Percentiles rank a stretch among this genome's conserved stretches.
These are phyloP conservation scores for Trachelus tabidus DNA, from an alignment of 2,888 invertebrate species.

Conservation along the genomic window DNA sequence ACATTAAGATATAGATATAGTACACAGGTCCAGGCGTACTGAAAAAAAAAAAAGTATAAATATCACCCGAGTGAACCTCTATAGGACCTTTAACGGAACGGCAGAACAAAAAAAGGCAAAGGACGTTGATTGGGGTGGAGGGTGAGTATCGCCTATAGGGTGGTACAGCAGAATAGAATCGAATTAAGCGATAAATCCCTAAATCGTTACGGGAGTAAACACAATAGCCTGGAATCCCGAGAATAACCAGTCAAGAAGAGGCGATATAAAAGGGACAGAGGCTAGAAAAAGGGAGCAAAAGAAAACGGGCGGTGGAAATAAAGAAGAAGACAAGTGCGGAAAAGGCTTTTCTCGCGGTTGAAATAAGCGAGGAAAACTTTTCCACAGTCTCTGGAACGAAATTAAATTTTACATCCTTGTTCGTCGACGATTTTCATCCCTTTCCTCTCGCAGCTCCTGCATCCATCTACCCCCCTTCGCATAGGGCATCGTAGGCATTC, in stretches of 20 bases:
- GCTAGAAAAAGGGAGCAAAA: not conserved
- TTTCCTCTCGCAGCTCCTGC: not conserved
- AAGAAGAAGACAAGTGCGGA: not conserved
- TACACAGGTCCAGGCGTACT: not conserved
- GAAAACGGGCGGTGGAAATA: not conserved
- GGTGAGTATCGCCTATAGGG: not conserved
- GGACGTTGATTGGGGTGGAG: not conserved
- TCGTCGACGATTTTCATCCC: constrained; percentile 2
- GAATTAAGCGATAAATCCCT: not conserved
- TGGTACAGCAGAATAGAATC: not conserved
- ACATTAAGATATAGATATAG: not conserved
- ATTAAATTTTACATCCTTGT: constrained; percentile 44
- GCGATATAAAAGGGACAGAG: not conserved
- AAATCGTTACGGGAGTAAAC: not conserved
- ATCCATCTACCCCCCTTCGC: not conserved
- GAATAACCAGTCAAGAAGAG: not conserved
- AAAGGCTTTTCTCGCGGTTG: constrained; percentile 12
- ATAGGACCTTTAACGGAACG: not conserved
- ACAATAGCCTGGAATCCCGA: not conserved
- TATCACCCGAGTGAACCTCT: not conserved
- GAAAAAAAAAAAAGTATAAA: not conserved
- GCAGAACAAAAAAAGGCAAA: not conserved
- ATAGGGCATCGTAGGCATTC: not conserved
- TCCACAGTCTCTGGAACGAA: constrained; percentile 26
- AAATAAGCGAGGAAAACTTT: constrained; percentile 23